A percentile compares a stretch with the other conserved stretches of the same genome.
Evolutionary conservation across 92 coral and sea anemone genomes (phyloP).

Genomic region (Galaxea fascicularis): DNA sequence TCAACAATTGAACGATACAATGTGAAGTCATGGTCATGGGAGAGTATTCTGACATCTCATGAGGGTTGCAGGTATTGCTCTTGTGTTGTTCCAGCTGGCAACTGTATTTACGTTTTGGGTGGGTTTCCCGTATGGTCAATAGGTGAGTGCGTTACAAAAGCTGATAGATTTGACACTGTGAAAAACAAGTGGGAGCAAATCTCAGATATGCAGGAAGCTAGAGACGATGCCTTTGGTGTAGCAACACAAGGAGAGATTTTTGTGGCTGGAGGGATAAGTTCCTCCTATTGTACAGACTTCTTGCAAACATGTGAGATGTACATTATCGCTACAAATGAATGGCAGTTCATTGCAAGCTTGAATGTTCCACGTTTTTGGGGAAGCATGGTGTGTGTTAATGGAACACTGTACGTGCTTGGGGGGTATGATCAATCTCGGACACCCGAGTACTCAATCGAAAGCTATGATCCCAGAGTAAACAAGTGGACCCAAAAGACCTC

Average conservation of each 20-base stretch:
- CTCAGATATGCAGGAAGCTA: neutral
- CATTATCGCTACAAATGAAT: constrained; percentile 8
- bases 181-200: constrained; percentile 29
- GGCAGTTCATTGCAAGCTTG: constrained; percentile 16
- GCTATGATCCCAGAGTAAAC: constrained; percentile 7
- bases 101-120: constrained; percentile 28
- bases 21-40: neutral
- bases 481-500: constrained; percentile 31
- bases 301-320: neutral
- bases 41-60: neutral
- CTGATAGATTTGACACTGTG: constrained; percentile 12
- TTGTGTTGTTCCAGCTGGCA: constrained; percentile 32
- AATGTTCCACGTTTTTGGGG: neutral
- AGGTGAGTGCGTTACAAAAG: neutral
- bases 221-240: neutral
- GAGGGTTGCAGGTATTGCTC: neutral
- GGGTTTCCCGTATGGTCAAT: neutral
- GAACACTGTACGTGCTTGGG: constrained; percentile 6
- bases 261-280: neutral
- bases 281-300: too few species aligned
- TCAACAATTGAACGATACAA: neutral
- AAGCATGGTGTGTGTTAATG: constrained; percentile 29
- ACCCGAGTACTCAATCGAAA: neutral
- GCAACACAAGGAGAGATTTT: neutral
- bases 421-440: neutral